phyloP scores from a whole-genome alignment of 2,888 invertebrate genomes.

The Andrena dorsata region DNA sequence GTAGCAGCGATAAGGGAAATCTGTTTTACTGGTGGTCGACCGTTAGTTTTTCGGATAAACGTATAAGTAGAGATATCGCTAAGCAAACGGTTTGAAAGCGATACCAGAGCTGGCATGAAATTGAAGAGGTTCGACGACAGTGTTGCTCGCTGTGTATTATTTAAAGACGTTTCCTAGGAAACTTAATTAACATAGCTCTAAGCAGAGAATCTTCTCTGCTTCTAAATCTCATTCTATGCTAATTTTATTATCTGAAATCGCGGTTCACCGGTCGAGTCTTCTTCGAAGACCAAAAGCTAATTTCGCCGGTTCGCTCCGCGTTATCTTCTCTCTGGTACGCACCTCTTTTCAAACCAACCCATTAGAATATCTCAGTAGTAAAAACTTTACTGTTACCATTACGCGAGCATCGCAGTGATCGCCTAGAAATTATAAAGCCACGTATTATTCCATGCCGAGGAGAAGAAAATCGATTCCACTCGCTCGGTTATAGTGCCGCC shows the following conservation, averaged over 20 bases:
- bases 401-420: background rate
- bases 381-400: conserved; percentile 1
- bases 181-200: background rate
- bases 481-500: background rate
- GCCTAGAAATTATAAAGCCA: background rate
- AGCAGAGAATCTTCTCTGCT: background rate
- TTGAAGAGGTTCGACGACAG: background rate
- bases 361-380: background rate
- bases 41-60: too few relatives aligned
- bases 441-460: too few relatives aligned
- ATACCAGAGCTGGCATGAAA: too few relatives aligned
- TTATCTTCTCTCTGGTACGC: conserved; percentile 28
- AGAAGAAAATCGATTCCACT: too few relatives aligned
- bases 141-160: background rate
- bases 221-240: conserved; percentile 44
- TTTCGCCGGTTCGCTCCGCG: conserved; percentile 29
- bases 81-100: too few relatives aligned
- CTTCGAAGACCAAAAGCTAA: conserved; percentile 23
- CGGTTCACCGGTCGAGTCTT: conserved; percentile 14
- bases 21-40: too few relatives aligned
- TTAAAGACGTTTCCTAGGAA: background rate
- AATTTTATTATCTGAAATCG: conserved; percentile 42
- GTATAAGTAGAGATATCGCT: too few relatives aligned
- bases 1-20: too few relatives aligned
- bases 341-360: conserved; percentile 12